These are phyloP conservation scores for Meriones unguiculatus DNA, from an alignment of 2,113 vertebrate species.

Conservation along the genomic window DNA sequence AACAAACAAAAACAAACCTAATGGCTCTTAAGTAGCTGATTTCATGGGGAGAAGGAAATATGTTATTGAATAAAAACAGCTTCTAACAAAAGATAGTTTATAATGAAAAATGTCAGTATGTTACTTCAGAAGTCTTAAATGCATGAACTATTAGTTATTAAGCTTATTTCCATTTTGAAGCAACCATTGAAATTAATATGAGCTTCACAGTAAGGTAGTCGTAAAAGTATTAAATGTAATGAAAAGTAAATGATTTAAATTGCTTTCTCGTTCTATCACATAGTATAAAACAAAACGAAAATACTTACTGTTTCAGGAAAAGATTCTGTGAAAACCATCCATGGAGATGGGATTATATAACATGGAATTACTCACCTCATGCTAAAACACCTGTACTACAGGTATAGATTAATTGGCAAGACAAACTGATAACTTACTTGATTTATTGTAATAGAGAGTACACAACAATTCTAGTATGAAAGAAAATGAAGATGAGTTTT, in stretches of 20 bases:
- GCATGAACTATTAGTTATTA: conserved; percentile 62
- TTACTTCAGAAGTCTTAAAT: conserved; percentile 50
- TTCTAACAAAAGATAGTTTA: conserved; percentile 70
- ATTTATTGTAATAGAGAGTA: not conserved
- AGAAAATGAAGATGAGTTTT: not conserved
- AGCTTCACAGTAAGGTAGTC: not conserved
- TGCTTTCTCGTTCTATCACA: not conserved
- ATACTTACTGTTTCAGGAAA: not conserved
- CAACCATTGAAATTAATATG: conserved; percentile 41
- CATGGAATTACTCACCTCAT: not conserved
- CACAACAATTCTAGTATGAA: not conserved
- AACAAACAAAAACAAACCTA: conserved; percentile 75
- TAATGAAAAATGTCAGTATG: conserved; percentile 54
- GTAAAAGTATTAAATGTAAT: conserved; percentile 35
- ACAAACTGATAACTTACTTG: conserved; percentile 5
- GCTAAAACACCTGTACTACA: not conserved
- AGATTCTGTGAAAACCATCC: not conserved
- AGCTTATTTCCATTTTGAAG: conserved; percentile 53
- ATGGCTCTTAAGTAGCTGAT: conserved; percentile 69
- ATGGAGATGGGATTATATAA: not conserved
- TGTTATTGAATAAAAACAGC: conserved; percentile 61
- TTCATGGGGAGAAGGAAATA: conserved; percentile 67
- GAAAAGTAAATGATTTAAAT: conserved; percentile 47
- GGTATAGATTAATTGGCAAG: not conserved
- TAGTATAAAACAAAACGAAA: not conserved